Evolutionary conservation across 2,797 vertebrate genomes (phyloP), one percentile per base, ranked within the genome.

Genomic region (Pseudotriccus pelzelni): DNA sequence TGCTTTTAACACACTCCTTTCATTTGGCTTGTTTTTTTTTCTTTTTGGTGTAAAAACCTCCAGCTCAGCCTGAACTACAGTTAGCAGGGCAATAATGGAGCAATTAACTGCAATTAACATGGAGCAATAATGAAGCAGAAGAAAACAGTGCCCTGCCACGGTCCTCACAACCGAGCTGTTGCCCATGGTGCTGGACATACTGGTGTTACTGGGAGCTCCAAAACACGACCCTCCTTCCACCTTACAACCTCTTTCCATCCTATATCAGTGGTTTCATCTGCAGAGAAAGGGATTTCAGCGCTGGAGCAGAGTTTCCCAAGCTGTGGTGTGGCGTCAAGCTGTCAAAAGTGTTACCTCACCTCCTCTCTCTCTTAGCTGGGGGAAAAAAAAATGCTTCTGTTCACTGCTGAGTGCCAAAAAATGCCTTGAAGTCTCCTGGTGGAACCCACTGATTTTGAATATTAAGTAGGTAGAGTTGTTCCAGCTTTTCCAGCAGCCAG

Each of bases 61-160:
- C 68, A 90, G 84, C 83, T 84, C 68, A 85, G 89, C 73, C 87
- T 67, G 86, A 34, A 47, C 80, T 58, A 16, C 73, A 81, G 75
- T 81, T 92, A 84, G 37, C 41, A 22, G 56, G 67, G 49, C 39
- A 88, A 81, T 84, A 56, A 69, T 36, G 72, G 32, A 87, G 75
- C 81, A 83, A 83, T 94, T 92, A 94, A 25, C 67, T 43, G 5
- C 60, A 74, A 84, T 92, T 87, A 95, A 56, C 53, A 23, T 13
- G 59, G 56, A 87, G n/a, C 50, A 74, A 46, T 64, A 85, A 92
- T 3, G 70, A 87, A 84, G 52, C 59, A 59, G 62, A 63, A 75
- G 60, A 27, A 72, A 66, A 43, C 25, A 59, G 44, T 49, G 68
- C 58, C 32, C 34, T 90, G 47, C 68, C 77, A 24, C 1, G 18